These are phyloP conservation scores for Lepidurus couesii DNA, from an alignment of 1,140 invertebrate genomes.

Conservation along the genomic window DNA sequence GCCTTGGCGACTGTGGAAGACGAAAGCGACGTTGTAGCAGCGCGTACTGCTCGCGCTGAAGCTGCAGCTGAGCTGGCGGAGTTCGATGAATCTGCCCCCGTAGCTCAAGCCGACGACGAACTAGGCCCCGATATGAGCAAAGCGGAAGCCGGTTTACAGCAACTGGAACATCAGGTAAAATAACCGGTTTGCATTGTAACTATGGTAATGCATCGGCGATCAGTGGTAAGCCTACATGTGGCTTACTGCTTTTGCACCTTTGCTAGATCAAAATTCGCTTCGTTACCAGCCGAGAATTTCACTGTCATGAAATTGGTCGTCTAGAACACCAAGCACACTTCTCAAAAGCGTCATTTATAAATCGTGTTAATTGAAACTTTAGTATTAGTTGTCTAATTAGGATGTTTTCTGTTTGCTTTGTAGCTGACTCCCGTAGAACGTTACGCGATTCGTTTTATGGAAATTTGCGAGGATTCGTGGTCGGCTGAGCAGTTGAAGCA, in stretches of 20 bases:
- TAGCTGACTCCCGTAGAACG: slow-evolving; percentile 85
- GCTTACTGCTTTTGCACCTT: slow-evolving; percentile 30
- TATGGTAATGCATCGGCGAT: slow-evolving; percentile 29
- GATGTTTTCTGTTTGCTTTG: slow-evolving; percentile 36
- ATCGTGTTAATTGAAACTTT: slow-evolving; percentile 27
- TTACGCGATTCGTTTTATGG: slow-evolving; percentile 88
- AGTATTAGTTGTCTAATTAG: slow-evolving; percentile 24
- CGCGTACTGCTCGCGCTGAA: slow-evolving; percentile 76
- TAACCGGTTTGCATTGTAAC: neutral
- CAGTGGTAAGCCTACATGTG: slow-evolving; percentile 23
- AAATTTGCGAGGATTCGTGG: slow-evolving; percentile 76
- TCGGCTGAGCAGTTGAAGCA: slow-evolving; percentile 75
- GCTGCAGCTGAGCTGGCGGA: slow-evolving; percentile 88
- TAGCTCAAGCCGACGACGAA: slow-evolving; percentile 61
- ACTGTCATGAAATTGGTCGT: neutral
- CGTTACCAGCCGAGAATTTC: slow-evolving; percentile 26
- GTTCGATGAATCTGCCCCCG: slow-evolving; percentile 94
- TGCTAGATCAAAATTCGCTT: slow-evolving; percentile 31
- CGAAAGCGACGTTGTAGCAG: slow-evolving; percentile 86
- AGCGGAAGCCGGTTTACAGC: slow-evolving; percentile 74
- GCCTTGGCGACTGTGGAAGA: slow-evolving; percentile 89
- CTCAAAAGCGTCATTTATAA: neutral
- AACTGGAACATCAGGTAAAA: slow-evolving; percentile 71
- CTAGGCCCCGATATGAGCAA: slow-evolving; percentile 59
- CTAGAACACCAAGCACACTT: slow-evolving; percentile 27